A percentile compares a stretch with the other conserved stretches of the same genome.
Conservation (phyloP, 30 jellyfish, hydroid and myxozoan species). For the Cassiopea xamachana region DNA sequence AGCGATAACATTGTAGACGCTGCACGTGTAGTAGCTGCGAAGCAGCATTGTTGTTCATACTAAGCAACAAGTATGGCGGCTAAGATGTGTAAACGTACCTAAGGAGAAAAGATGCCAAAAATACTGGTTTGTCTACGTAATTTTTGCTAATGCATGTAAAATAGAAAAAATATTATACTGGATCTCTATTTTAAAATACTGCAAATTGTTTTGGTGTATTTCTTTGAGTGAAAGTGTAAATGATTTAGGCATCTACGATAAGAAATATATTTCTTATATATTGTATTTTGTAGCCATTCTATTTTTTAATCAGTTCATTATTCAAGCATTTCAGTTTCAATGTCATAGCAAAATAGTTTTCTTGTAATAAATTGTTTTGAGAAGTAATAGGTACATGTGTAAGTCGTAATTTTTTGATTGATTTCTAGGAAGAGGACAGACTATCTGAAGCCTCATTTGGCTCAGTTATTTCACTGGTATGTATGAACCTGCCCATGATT, state of each 20-base stretch:
- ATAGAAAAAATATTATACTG: no score
- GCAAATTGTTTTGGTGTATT: no score
- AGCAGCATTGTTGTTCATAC: constrained; percentile 46
- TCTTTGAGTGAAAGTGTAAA: no score
- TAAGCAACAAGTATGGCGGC: constrained; percentile 48
- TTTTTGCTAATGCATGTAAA: neutral
- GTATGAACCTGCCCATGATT: neutral
- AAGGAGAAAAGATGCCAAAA: neutral
- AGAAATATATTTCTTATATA: no score
- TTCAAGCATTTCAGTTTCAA: no score
- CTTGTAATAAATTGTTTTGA: neutral
- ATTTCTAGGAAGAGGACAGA: constrained; percentile 64
- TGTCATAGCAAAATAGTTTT: no score
- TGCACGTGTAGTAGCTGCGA: constrained; percentile 16
- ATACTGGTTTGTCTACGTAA: neutral
- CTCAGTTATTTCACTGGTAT: constrained; percentile 88
- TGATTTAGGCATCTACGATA: no score
- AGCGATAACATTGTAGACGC: neutral
- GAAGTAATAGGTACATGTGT: neutral
- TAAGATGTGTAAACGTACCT: neutral
- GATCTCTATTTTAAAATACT: no score
- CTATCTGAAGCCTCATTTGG: constrained; percentile 84
- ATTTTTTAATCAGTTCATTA: no score
- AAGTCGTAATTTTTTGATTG: neutral
- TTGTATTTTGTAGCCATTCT: no score